These are phyloP conservation scores for Monomorium pharaonis DNA, from an alignment of 1,140 invertebrate genomes.

Conservation along the genomic window DNA sequence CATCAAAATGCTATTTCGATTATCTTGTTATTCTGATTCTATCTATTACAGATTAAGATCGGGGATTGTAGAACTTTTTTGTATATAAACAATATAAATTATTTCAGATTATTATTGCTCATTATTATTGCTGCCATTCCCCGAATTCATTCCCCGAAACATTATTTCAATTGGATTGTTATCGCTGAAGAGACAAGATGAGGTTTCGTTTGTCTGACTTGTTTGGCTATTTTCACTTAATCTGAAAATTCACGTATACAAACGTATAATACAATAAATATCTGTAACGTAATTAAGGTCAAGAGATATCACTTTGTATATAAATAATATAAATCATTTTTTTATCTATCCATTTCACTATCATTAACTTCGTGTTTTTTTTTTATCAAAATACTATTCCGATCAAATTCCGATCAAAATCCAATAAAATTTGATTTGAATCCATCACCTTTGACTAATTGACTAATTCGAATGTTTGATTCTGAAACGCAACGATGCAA, in stretches of 20 bases:
- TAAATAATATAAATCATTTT: too few relatives aligned
- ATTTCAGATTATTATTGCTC: background rate
- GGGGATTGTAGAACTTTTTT: background rate
- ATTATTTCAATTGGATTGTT: constrained; percentile 24
- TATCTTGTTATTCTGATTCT: background rate
- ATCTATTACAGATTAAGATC: background rate
- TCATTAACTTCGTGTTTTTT: too few relatives aligned
- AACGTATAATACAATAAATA: too few relatives aligned
- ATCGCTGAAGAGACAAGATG: background rate
- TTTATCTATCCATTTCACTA: too few relatives aligned
- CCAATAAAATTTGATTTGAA: constrained; percentile 45
- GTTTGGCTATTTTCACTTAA: constrained; percentile 8
- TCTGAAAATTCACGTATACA: background rate
- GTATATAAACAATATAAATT: background rate
- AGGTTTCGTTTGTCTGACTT: background rate
- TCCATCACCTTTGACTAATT: background rate
- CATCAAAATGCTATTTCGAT: background rate
- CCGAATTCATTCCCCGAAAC: background rate
- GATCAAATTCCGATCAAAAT: too few relatives aligned
- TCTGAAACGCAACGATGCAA: constrained; percentile 34
- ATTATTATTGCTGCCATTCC: background rate
- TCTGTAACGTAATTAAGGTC: too few relatives aligned
- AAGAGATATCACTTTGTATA: too few relatives aligned
- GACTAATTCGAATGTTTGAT: background rate
- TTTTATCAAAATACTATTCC: too few relatives aligned